These are phyloP conservation scores for Brachypodius melanocephalos DNA, from an alignment of 2,113 vertebrate genomes.

Conservation along the genomic window DNA sequence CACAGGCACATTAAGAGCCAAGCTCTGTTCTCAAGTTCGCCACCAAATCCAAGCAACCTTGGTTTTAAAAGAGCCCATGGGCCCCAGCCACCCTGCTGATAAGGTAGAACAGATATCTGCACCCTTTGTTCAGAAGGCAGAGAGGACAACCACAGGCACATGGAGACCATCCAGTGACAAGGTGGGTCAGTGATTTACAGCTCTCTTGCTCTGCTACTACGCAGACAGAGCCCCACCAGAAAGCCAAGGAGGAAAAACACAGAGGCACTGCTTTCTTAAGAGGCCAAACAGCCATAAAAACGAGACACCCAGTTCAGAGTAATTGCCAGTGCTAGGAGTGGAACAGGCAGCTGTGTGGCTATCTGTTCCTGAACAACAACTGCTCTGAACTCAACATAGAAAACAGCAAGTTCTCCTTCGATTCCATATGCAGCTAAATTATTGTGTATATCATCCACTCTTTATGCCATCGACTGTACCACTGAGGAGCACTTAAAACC, in stretches of 20 bases:
- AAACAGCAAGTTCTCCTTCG: background rate
- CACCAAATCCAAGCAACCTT: background rate
- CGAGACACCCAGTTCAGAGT: background rate
- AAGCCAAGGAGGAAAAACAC: background rate
- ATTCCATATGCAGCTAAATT: background rate
- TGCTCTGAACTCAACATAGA: background rate
- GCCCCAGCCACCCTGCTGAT: background rate
- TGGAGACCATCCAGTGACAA: background rate
- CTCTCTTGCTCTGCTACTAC: background rate
- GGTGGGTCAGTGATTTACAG: background rate
- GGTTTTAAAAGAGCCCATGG: background rate
- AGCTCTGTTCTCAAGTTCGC: background rate
- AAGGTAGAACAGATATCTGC: background rate
- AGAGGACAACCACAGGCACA: background rate
- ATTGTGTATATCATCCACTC: background rate
- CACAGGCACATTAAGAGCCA: background rate
- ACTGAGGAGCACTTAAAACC: background rate
- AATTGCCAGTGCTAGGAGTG: background rate
- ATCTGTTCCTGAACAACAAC: background rate
- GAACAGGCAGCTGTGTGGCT: background rate
- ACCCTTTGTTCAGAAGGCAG: background rate
- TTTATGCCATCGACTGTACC: background rate
- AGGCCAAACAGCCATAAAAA: background rate
- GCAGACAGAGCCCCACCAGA: background rate
- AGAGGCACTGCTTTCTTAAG: background rate